Evolutionary conservation across 1,140 invertebrate genomes (phyloP).

Genomic region (Palaemon carinicauda): DNA sequence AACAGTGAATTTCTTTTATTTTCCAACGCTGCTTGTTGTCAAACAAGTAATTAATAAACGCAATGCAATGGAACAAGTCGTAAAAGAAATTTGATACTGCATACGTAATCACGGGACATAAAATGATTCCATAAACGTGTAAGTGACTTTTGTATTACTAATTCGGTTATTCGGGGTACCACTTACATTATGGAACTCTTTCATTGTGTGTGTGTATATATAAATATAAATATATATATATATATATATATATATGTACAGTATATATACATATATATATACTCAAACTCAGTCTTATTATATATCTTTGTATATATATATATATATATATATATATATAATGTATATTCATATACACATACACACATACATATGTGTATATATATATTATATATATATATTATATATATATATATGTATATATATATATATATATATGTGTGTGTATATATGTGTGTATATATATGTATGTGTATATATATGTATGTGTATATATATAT

Average conservation of each 20-base stretch:
- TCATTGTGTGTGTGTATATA: neutral
- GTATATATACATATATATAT: constrained; percentile 25
- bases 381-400: neutral
- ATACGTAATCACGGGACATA: too few species aligned
- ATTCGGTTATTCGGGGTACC: neutral
- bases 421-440: neutral
- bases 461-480: constrained; percentile 5
- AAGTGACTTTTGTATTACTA: too few species aligned
- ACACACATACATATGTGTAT: neutral
- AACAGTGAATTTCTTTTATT: too few species aligned
- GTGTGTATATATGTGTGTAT: neutral
- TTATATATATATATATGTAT: neutral
- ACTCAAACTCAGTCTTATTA: neutral
- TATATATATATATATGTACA: constrained; percentile 28
- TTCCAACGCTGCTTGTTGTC: too few species aligned
- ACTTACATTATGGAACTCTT: neutral
- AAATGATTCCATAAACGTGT: too few species aligned
- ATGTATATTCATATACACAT: neutral
- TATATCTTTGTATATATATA: too few species aligned
- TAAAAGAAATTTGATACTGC: too few species aligned
- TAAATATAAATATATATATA: constrained; percentile 17
- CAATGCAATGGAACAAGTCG: too few species aligned
- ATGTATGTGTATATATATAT: constrained; percentile 10
- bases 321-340: neutral
- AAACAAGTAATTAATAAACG: too few species aligned